A percentile compares a stretch with the other conserved stretches of the same genome.
These are phyloP conservation scores for Alaudala cheleensis DNA, from an alignment of 2,113 vertebrate genomes.

Conservation along the genomic window DNA sequence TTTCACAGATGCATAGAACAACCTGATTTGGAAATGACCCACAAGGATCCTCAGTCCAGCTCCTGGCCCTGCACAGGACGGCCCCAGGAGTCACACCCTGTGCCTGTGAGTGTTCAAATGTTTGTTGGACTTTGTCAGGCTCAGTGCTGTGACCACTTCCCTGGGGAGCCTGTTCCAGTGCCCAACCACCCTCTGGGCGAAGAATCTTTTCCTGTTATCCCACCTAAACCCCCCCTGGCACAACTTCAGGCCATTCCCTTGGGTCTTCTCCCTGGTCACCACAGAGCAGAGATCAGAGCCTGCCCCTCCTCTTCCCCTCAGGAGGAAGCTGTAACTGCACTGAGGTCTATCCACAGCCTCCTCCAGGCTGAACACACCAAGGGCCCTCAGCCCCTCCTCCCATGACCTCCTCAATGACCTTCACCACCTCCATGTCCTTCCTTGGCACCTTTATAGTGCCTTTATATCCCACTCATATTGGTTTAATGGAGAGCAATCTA, in stretches of 20 bases:
- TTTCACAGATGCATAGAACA: background rate
- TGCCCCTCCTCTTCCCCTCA: background rate
- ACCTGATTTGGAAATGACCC: background rate
- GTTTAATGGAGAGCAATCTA: background rate
- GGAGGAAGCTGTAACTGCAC: fast-evolving
- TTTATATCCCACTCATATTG: background rate
- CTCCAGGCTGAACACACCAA: background rate
- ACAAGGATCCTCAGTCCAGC: background rate
- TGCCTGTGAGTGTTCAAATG: fast-evolving
- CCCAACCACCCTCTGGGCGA: fast-evolving
- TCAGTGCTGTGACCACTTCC: background rate
- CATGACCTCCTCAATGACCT: background rate
- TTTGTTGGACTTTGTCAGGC: background rate
- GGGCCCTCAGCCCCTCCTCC: background rate
- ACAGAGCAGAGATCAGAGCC: background rate
- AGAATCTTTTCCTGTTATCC: background rate
- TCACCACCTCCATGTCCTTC: background rate
- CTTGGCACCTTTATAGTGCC: background rate
- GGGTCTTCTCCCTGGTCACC: background rate
- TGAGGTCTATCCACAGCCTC: background rate
- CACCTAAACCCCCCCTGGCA: background rate
- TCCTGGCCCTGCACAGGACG: background rate
- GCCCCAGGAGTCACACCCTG: background rate
- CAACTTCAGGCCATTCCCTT: background rate
- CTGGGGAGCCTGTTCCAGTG: background rate